Evolutionary conservation across 2,113 vertebrate genomes (phyloP), one percentile per base, ranked within the genome.

Genomic region (Notarius quadriscutis): DNA sequence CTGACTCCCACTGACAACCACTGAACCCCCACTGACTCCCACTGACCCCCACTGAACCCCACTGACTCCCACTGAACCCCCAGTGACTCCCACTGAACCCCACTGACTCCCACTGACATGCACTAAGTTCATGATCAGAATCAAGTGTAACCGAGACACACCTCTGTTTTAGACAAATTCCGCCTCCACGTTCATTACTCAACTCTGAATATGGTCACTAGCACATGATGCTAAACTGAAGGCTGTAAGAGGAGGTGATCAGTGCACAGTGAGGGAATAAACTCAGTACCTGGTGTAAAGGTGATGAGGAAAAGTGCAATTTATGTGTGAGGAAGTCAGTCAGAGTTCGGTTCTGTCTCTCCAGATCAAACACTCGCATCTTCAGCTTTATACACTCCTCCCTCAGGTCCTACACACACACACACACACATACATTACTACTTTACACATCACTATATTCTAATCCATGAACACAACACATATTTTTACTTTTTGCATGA

Each of bases 361-460:
- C 98, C 93, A 99, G 94, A 92, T 99, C 98, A 15, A 97, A 98
- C 77, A 99, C 98, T 17, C 97, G 91, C 93, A 97, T 98, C 93
- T 99, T 98, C 92, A 99, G 95, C 91, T 98, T 98, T 93, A 99
- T 97, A 93, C 98, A 99, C 91, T 99, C 98, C 91, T 99, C 98
- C 0, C 98, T 94, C 65, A 99, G 96, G 93, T 99, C 98, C 98
- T 99, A 93, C 1, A 48, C 53, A 81, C 79, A 55, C 20, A 27
- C 65, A 67, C 25, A 67, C 63, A 60, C 57, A 93, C 98, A 99
- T 91, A 63, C 60, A 62, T 11, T 14, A 57, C 10, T 57, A 15
- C 2, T 57, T 3, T 3, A 57, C 12, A 57, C 55, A 57, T 11
- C 10, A 57, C 10, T 57, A 14, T 57, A 53, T 53, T 53, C 7